Evolutionary conservation across 2,113 vertebrate genomes (phyloP).

Genomic region (Dryoscopus gambensis): DNA sequence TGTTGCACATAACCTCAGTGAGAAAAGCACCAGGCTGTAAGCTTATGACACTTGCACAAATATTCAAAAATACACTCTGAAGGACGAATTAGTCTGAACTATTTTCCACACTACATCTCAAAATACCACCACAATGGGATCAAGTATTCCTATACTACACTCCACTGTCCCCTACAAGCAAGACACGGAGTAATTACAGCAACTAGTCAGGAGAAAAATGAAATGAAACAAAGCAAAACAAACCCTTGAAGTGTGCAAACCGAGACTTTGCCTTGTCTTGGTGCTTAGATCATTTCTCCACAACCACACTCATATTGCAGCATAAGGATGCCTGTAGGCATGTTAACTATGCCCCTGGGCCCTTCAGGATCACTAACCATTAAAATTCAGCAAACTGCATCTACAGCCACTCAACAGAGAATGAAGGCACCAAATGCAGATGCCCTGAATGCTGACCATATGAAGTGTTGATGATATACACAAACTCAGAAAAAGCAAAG

Average conservation of each 20-base stretch:
- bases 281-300: neutral
- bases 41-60: neutral
- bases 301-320: neutral
- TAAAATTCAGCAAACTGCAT: neutral
- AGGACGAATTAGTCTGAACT: neutral
- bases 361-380: neutral
- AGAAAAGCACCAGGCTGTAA: neutral
- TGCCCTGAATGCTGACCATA: neutral
- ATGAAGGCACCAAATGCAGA: neutral
- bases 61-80: neutral
- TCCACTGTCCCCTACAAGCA: neutral
- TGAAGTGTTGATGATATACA: neutral
- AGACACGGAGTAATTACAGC: accelerated
- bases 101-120: neutral
- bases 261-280: neutral
- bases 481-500: neutral
- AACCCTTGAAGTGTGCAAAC: neutral
- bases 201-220: neutral
- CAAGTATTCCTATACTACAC: neutral
- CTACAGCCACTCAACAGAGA: neutral
- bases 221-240: no score
- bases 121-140: neutral
- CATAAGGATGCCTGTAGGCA: neutral
- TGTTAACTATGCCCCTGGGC: neutral
- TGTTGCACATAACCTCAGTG: neutral